A percentile compares a stretch with the other conserved stretches of the same genome.
These are phyloP conservation scores for Ceraclea dissimilis DNA, from an alignment of 2,888 invertebrate genomes.

Conservation along the genomic window DNA sequence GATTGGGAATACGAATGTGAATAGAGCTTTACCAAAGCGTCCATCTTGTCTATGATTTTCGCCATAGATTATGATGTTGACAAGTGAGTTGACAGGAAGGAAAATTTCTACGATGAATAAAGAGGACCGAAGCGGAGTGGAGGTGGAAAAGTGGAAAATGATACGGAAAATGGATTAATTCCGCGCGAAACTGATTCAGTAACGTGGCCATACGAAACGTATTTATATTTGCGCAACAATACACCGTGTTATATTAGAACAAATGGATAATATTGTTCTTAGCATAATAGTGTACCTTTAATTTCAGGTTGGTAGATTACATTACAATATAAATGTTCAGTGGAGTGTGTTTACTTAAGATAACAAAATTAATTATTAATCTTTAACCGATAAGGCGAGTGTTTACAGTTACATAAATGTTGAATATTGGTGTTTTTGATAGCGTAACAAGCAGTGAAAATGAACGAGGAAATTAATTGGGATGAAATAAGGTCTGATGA, in stretches of 20 bases:
- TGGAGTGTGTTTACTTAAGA: background rate
- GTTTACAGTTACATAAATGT: background rate
- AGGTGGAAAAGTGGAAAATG: background rate
- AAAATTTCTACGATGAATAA: background rate
- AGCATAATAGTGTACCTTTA: too few species aligned
- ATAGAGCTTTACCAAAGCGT: background rate
- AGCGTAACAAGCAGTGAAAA: conserved; percentile 8
- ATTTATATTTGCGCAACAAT: too few species aligned
- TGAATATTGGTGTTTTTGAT: conserved; percentile 4
- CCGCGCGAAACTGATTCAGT: background rate
- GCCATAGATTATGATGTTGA: background rate
- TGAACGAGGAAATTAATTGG: conserved; percentile 25
- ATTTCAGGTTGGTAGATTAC: too few species aligned
- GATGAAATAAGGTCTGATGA: conserved; percentile 25
- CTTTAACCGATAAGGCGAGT: background rate
- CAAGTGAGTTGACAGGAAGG: background rate
- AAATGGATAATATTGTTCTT: too few species aligned
- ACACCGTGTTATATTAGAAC: too few species aligned
- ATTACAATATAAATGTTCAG: too few species aligned
- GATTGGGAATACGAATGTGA: too few species aligned
- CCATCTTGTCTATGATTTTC: background rate
- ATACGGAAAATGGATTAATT: background rate
- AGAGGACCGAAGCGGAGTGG: background rate
- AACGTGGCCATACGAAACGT: background rate
- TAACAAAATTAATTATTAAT: background rate